Conservation (phyloP, 2,888 invertebrate species). For the Geotrupes spiniger region DNA sequence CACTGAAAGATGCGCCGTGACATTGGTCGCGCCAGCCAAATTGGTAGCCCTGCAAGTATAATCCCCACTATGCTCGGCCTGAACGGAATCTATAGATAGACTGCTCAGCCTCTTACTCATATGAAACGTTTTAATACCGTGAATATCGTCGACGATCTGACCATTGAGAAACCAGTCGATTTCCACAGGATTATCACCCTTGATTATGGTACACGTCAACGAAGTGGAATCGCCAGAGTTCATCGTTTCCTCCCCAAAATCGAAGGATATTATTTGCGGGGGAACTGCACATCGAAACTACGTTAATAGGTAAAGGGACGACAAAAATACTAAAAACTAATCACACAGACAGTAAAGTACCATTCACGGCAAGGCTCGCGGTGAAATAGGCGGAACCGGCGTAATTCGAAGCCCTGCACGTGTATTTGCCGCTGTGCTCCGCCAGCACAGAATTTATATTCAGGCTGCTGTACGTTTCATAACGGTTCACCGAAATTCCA, state of each 20-base stretch:
- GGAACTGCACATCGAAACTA: constrained; percentile 53
- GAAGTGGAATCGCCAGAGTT: constrained; percentile 73
- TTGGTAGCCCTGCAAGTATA: constrained; percentile 72
- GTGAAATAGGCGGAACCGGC: constrained; percentile 61
- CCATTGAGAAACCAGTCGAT: constrained; percentile 64
- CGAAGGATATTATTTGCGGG: constrained; percentile 67
- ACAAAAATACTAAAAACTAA: constrained; percentile 10
- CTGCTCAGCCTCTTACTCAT: constrained; percentile 64
- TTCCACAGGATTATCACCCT: constrained; percentile 74
- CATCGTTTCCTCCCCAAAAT: constrained; percentile 64
- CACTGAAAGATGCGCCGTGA: constrained; percentile 29
- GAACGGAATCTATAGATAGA: constrained; percentile 69
- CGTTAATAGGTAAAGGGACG: constrained; percentile 13
- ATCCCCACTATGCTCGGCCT: constrained; percentile 66
- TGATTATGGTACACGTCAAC: constrained; percentile 67
- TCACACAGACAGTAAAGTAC: constrained; percentile 42
- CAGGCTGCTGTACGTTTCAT: constrained; percentile 46
- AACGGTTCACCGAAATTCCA: constrained; percentile 22
- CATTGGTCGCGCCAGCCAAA: constrained; percentile 62
- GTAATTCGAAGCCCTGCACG: constrained; percentile 58
- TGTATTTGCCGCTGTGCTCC: constrained; percentile 57
- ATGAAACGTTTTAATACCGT: constrained; percentile 58
- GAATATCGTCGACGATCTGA: constrained; percentile 45
- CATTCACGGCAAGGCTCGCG: constrained; percentile 64
- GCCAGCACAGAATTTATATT: constrained; percentile 58